Base-by-base conservation (phyloP, 2,113 vertebrate genomes). In the Stercorarius parasiticus region DNA sequence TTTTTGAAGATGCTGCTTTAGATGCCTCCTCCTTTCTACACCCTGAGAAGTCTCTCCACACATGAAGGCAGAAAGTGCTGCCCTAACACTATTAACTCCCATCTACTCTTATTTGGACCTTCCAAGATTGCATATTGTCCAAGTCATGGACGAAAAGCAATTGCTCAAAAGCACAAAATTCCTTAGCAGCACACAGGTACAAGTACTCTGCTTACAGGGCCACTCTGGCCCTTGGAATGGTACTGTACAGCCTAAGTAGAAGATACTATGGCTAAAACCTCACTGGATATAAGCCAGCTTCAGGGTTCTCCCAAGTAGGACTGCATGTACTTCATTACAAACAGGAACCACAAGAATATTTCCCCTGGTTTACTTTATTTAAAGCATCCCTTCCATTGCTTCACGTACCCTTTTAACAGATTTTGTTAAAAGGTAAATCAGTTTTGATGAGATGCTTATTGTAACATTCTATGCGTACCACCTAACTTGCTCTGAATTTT, bases 191-290 rank as follows among this genome's bases (percentile, higher is more conserved):
- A 40, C n/a, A 3, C 18, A 26, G 66, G n/a, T 9, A 58, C 65
- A 14, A 40, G 42, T 49, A 10, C 30, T 3, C 38, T 29, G 50
- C 58, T 52, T 5, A 42, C 50, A 38, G 43, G 36, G 72, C 45
- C 62, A 18, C 34, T 12, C 34, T 10, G 36, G 27, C 45, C 81
- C 65, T 18, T 18, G 47, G 0, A 30, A 1, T 2, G 4, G 42
- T 3, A 1, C 42, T 26, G 6, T 14, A 14, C 13, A 26, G 64
- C 53, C 56, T 5, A 0, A 0, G 2, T 2, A 4, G 43, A 65
- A 61, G 36, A 9, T 7, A 36, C 32, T 12, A 9, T 15, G 25
- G 42, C 43, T 65, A 52, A 80, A 93, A 65, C 18, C n/a, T 80
- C 49, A 3, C 74, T 56, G 66, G 20, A 11, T 5, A 19, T 5